These are phyloP conservation scores for Xanthorhoe spadicearia DNA, from an alignment of 2,888 invertebrate species.

Conservation along the genomic window DNA sequence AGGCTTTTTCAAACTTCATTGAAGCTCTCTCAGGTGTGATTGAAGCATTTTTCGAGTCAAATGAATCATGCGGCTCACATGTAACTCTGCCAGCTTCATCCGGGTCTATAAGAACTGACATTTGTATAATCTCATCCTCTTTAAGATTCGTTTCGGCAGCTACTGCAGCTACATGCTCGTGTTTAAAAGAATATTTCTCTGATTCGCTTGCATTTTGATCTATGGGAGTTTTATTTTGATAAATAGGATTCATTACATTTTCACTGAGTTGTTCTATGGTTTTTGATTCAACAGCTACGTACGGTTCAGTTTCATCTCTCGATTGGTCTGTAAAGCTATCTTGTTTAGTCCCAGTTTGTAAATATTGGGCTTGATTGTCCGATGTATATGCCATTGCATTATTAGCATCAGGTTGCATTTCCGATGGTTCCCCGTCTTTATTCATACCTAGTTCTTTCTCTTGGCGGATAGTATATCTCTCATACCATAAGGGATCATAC, in stretches of 20 bases:
- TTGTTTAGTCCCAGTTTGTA: slow-evolving; percentile 1
- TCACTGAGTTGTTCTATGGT: background rate
- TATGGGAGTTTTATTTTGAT: background rate
- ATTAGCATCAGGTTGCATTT: background rate
- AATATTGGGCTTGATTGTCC: background rate
- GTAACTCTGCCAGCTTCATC: background rate
- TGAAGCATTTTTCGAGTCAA: background rate
- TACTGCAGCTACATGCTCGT: background rate
- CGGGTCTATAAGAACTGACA: slow-evolving; percentile 17
- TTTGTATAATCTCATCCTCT: slow-evolving; percentile 14
- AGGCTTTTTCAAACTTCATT: background rate
- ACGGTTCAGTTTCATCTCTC: slow-evolving; percentile 7
- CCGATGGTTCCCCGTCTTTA: background rate
- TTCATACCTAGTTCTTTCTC: slow-evolving; percentile 5
- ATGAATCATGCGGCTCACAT: background rate
- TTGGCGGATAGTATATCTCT: slow-evolving; percentile 5
- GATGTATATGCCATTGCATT: background rate
- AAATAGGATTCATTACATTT: slow-evolving; percentile 1
- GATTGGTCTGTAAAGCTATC: background rate
- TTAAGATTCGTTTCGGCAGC: background rate
- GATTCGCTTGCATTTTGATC: background rate
- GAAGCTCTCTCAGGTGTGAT: background rate
- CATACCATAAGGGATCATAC: slow-evolving; percentile 13
- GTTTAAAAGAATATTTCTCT: background rate
- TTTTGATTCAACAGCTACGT: slow-evolving; percentile 10